These are phyloP conservation scores for Rhinophrynus dorsalis DNA, from an alignment of 2,797 vertebrate genomes.

Conservation along the genomic window DNA sequence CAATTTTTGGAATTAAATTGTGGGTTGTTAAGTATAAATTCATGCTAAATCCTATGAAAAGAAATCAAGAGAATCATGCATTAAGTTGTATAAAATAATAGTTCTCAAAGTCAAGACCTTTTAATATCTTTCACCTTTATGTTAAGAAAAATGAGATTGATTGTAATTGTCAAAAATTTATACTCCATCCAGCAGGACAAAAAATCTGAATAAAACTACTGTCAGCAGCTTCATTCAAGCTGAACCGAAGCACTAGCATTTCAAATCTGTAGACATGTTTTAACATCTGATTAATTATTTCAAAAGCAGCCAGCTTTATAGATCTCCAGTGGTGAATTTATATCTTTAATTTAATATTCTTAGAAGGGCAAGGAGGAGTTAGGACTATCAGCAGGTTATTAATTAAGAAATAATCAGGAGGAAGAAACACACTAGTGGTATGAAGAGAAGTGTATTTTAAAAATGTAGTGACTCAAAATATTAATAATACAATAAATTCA, in stretches of 20 bases:
- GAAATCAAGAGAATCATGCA: too few species aligned
- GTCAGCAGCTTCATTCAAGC: slow-evolving; percentile 24
- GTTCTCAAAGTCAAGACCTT: slow-evolving; percentile 3
- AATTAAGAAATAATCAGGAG: slow-evolving; percentile 42
- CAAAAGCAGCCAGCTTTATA: slow-evolving; percentile 3
- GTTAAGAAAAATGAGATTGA: slow-evolving; percentile 11
- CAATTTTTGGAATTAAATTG: too few species aligned
- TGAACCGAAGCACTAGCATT: slow-evolving; percentile 17
- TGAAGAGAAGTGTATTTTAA: neutral
- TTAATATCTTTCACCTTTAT: slow-evolving; percentile 16
- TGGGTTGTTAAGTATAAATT: too few species aligned
- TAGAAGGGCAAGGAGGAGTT: slow-evolving; percentile 32
- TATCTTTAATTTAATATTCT: slow-evolving; percentile 47
- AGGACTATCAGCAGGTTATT: slow-evolving; percentile 20
- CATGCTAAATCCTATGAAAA: too few species aligned
- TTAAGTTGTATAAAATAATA: neutral
- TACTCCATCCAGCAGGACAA: neutral
- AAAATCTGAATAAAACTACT: neutral
- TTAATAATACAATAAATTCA: neutral
- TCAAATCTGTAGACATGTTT: slow-evolving; percentile 1
- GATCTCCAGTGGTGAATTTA: slow-evolving; percentile 36
- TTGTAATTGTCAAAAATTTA: slow-evolving; percentile 24
- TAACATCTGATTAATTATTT: slow-evolving; percentile 45
- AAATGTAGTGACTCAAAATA: slow-evolving; percentile 3
- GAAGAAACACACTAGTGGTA: slow-evolving; percentile 15